phyloP scores from a whole-genome alignment of 2,113 vertebrate genomes.

The Mustelus asterias region DNA sequence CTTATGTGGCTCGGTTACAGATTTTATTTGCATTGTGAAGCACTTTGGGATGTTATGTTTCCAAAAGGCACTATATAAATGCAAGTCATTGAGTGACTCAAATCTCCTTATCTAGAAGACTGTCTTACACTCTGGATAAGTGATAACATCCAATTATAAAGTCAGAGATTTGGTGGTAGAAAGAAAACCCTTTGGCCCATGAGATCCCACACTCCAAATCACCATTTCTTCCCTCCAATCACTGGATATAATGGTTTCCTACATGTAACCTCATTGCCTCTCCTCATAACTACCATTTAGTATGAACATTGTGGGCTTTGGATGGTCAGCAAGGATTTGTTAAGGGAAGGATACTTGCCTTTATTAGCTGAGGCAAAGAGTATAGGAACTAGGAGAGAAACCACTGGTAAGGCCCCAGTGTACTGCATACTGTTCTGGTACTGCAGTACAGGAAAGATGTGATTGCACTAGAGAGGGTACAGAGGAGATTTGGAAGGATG shows the following conservation, averaged over 20 bases:
- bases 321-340: not conserved
- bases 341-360: not conserved
- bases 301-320: not conserved
- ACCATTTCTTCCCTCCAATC: not conserved
- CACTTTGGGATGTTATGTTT: not conserved
- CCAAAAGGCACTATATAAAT: not conserved
- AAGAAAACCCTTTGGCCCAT: not conserved
- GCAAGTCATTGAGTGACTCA: not conserved
- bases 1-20: not conserved
- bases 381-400: not conserved
- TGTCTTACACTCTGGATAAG: not conserved
- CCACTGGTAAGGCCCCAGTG: not conserved
- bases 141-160: not conserved
- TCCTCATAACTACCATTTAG: not conserved
- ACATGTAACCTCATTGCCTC: not conserved
- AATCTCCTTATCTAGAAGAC: not conserved
- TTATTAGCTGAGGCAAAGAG: not conserved
- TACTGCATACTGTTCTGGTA: not conserved
- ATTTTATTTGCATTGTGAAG: not conserved
- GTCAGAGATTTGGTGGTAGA: not conserved
- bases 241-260: not conserved
- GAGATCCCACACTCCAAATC: not conserved
- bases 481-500: not conserved
- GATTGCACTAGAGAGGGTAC: not conserved
- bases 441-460: not conserved